Conservation (phyloP, 2,888 invertebrate genomes). For the Tetanocera ferruginea region DNA sequence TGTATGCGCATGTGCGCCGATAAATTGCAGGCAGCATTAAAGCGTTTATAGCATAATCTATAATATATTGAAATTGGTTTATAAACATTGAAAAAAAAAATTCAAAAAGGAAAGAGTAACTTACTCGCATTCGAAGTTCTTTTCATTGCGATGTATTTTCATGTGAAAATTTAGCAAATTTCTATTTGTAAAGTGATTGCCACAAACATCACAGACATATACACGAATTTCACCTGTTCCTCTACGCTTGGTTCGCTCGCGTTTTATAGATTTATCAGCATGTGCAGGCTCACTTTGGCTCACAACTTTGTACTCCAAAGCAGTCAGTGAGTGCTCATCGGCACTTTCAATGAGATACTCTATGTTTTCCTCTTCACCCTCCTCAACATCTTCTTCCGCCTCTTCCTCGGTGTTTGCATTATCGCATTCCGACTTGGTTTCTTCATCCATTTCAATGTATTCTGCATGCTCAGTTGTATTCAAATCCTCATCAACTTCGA, state of each 20-base stretch:
- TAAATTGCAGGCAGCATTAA: slow-evolving; percentile 59
- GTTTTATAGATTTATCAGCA: not conserved
- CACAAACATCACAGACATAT: slow-evolving; percentile 52
- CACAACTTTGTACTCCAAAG: not conserved
- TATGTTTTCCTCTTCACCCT: slow-evolving; percentile 11
- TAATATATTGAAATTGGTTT: not conserved
- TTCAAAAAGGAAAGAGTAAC: slow-evolving; percentile 22
- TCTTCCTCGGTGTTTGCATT: too few species aligned
- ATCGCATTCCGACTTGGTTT: not conserved
- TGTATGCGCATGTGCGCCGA: slow-evolving; percentile 62
- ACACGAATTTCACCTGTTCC: not conserved
- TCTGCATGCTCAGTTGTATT: not conserved
- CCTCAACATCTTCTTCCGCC: too few species aligned
- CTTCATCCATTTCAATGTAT: slow-evolving; percentile 17
- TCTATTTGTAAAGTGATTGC: slow-evolving; percentile 52
- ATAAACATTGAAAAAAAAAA: not conserved
- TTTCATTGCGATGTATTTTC: slow-evolving; percentile 55
- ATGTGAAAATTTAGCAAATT: slow-evolving; percentile 52
- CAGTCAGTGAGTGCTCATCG: slow-evolving; percentile 20
- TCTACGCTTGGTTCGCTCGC: slow-evolving; percentile 5
- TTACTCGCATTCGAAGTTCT: slow-evolving; percentile 52
- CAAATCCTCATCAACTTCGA: not conserved
- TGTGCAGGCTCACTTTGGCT: not conserved
- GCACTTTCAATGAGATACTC: slow-evolving; percentile 28
- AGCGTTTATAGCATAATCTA: slow-evolving; percentile 58